Base-by-base conservation (phyloP, 2,888 invertebrate species). In the Platycheirus rosarum region DNA sequence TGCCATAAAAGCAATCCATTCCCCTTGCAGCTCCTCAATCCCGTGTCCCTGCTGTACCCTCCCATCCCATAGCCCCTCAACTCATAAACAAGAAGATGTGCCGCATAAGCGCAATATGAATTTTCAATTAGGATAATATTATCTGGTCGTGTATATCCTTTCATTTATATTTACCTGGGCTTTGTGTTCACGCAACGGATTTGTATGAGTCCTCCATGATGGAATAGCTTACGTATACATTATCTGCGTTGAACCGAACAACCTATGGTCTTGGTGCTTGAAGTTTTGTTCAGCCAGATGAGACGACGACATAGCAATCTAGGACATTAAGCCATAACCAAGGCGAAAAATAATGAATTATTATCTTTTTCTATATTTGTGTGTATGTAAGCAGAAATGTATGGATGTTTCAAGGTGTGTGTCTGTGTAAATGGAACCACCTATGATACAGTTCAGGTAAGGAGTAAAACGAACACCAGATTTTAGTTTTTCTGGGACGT, bases 81-180 rank as follows among this genome's bases (percentile, higher is more conserved):
- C 63, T 37, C 55, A 55, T 37, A 40, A 48, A 49, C 49, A 40
- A 57, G 55, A 49, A 57, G 55, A 57, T 65, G 48, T 57, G 55
- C 65, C 63, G 65, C 65, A 74, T 53, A 48, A 74, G 66, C 57
- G 53, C 65, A 57, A 74, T 65, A 57, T 74, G 65, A 74, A 74
- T 74, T 74, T 74, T 66, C 74, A 76, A 69, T 69, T 69, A 55
- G 62, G 65, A 66, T 48, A 76, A 74, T 74, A 74, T 74, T 66
- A 74, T 74, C 65, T 55, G 65, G 26, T 42, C 49, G 48, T 26
- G 29, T 68, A 62, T 62, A 48, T 65, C 29, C 46, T 9, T 32
- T 14, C 37, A 60, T 62, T 16, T 60, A 32, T 37, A 8, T 46
- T 11, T 66, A 57, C 57, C 62, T 71, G 60, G 2, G 51, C 18